These are phyloP conservation scores for Toxotes lorentzi DNA, from an alignment of 2,797 vertebrate species.

Conservation along the genomic window DNA sequence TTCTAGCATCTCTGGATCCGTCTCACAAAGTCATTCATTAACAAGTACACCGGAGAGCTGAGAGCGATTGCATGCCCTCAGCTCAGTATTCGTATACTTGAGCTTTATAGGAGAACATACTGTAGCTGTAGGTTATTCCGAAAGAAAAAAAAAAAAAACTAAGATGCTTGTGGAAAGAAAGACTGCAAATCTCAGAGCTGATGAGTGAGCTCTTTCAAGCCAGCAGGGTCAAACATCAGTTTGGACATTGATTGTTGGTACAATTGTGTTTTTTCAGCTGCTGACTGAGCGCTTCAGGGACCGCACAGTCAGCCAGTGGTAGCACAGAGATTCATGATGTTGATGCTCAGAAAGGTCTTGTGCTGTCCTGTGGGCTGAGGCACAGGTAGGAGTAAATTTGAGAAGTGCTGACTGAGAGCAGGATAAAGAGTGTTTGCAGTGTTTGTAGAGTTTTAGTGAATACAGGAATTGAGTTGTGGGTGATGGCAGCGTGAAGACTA, in stretches of 20 bases:
- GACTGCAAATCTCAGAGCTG: slow-evolving; percentile 50
- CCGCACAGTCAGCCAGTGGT: slow-evolving; percentile 46
- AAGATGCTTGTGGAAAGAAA: slow-evolving; percentile 22
- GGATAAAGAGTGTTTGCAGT: slow-evolving; percentile 3
- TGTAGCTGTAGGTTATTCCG: slow-evolving; percentile 23
- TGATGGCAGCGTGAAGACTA: slow-evolving; percentile 10
- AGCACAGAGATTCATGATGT: slow-evolving; percentile 50
- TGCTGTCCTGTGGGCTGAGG: slow-evolving; percentile 15
- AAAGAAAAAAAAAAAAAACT: slow-evolving; percentile 12
- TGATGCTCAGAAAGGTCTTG: slow-evolving; percentile 51
- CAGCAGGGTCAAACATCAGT: slow-evolving; percentile 53
- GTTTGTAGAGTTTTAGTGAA: slow-evolving; percentile 4
- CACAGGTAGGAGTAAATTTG: slow-evolving; percentile 34
- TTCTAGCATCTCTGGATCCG: slow-evolving; percentile 44
- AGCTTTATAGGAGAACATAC: background rate
- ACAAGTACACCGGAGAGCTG: slow-evolving; percentile 16
- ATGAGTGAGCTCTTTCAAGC: slow-evolving; percentile 49
- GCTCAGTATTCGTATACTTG: slow-evolving; percentile 30
- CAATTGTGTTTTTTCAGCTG: slow-evolving; percentile 52
- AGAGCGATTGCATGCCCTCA: slow-evolving; percentile 17
- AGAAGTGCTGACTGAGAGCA: slow-evolving; percentile 51
- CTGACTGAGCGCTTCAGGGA: slow-evolving; percentile 46
- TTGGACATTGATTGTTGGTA: slow-evolving; percentile 65
- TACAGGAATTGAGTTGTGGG: slow-evolving; percentile 4
- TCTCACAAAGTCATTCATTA: slow-evolving; percentile 60